Conservation (phyloP, 2,797 vertebrate genomes). For the Cirrhinus mrigala region DNA sequence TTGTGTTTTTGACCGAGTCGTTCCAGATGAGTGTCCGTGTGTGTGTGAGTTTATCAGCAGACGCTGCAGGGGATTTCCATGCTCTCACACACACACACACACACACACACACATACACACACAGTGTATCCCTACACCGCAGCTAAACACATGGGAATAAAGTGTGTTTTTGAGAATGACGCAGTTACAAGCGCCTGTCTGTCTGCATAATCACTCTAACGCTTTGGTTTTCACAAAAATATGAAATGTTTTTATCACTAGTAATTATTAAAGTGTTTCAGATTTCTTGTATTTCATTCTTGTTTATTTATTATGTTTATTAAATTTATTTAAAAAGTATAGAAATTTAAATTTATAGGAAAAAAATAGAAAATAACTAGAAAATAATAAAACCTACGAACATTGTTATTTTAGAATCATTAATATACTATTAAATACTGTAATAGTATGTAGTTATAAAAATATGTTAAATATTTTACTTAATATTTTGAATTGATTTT, state of each 20-base stretch:
- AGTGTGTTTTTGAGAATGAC: not conserved
- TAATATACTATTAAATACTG: too few species aligned
- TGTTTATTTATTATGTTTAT: not conserved
- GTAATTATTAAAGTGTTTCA: not conserved
- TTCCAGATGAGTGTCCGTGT: not conserved
- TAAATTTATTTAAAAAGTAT: not conserved
- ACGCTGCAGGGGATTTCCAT: constrained; percentile 20
- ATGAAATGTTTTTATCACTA: not conserved
- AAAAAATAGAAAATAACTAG: not conserved
- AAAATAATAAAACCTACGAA: not conserved
- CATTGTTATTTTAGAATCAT: not conserved
- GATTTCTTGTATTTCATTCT: not conserved
- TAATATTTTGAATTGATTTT: too few species aligned
- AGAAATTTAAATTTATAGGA: too few species aligned
- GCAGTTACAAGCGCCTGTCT: not conserved
- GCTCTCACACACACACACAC: not conserved
- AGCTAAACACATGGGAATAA: not conserved
- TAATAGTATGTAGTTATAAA: too few species aligned
- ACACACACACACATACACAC: not conserved
- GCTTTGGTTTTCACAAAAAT: not conserved
- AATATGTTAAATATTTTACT: too few species aligned
- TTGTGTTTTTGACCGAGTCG: not conserved
- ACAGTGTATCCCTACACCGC: not conserved
- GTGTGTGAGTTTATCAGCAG: not conserved
- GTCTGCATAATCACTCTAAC: not conserved